Conservation (phyloP, 2,888 invertebrate genomes). For the Hedychridium roseum region DNA sequence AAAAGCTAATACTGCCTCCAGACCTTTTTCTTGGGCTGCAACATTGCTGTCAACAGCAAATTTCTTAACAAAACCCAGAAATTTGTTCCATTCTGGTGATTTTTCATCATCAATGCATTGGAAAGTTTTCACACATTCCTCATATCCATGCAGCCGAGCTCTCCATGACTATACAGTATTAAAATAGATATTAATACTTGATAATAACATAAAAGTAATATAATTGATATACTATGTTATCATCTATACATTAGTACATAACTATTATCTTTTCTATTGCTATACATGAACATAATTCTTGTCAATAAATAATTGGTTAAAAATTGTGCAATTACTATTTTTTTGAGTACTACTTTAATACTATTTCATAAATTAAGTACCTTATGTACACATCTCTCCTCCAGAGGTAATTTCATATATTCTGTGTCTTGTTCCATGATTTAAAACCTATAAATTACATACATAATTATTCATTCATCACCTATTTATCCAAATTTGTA, state of each 20-base stretch:
- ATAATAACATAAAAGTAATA: not conserved
- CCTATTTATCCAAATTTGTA: not conserved
- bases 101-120: slow-evolving; percentile 90
- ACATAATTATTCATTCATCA: not conserved
- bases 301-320: too few species aligned
- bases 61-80: slow-evolving; percentile 88
- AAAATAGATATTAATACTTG: slow-evolving; percentile 1
- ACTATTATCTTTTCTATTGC: not conserved
- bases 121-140: slow-evolving; percentile 90
- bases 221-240: not conserved
- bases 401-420: slow-evolving; percentile 85
- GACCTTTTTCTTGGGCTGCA: slow-evolving; percentile 92
- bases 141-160: slow-evolving; percentile 92
- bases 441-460: slow-evolving; percentile 21
- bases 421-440: slow-evolving; percentile 87
- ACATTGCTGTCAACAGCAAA: slow-evolving; percentile 95
- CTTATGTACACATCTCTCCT: slow-evolving; percentile 93
- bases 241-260: not conserved
- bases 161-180: slow-evolving; percentile 79
- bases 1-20: slow-evolving; percentile 90
- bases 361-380: too few species aligned
- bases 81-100: slow-evolving; percentile 93
- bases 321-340: too few species aligned
- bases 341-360: too few species aligned
- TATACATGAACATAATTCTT: too few species aligned